phyloP scores from a whole-genome alignment of 2,888 invertebrate species.

The Anticlea derivata region DNA sequence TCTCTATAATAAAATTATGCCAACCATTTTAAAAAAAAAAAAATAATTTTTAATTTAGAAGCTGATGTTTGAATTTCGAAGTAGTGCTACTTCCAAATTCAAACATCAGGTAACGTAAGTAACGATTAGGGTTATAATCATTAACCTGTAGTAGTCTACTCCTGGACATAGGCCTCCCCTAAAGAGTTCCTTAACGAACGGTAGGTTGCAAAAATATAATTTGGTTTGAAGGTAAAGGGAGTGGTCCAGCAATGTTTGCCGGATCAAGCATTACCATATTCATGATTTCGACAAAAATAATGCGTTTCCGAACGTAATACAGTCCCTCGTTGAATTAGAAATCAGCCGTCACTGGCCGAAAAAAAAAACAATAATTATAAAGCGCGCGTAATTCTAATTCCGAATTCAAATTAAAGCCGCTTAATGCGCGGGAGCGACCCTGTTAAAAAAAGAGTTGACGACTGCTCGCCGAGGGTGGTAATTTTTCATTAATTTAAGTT shows the following conservation, averaged over 20 bases:
- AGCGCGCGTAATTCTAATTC: conserved; percentile 84
- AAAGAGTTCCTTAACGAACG: too few relatives aligned
- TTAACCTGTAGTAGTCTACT: too few relatives aligned
- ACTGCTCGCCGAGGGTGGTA: conserved; percentile 82
- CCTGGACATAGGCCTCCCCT: too few relatives aligned
- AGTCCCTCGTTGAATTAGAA: conserved; percentile 73
- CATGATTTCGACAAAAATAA: conserved; percentile 36
- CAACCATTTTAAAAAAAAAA: conserved; percentile 10
- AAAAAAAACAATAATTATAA: conserved; percentile 82
- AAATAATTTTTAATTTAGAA: not conserved
- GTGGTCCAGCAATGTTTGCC: conserved; percentile 6
- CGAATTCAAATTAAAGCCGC: conserved; percentile 85
- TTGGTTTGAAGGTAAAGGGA: not conserved
- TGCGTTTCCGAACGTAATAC: conserved; percentile 37
- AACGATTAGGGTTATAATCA: too few relatives aligned
- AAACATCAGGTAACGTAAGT: too few relatives aligned
- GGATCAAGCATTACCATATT: conserved; percentile 36
- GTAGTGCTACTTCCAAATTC: not conserved
- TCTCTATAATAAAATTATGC: conserved; percentile 32
- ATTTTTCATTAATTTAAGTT: conserved; percentile 85
- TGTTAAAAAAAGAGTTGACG: conserved; percentile 83
- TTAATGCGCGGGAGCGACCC: conserved; percentile 84
- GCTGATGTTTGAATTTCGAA: not conserved
- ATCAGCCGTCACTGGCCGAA: conserved; percentile 72
- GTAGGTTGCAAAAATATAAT: too few relatives aligned